phyloP scores from a whole-genome alignment of 2,888 invertebrate genomes.

The Drosophila emarginata region DNA sequence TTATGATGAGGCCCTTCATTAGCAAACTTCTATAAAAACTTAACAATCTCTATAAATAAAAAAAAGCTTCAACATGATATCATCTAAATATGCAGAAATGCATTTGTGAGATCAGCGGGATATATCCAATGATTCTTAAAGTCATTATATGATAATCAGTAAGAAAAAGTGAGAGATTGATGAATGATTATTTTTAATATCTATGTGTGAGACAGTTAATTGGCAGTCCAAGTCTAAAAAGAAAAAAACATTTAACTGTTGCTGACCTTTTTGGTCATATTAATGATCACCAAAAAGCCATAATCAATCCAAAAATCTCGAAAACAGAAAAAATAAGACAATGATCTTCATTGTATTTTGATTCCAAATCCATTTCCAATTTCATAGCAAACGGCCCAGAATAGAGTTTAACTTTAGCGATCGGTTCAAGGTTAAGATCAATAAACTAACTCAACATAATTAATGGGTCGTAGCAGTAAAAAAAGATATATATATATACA shows the following conservation, averaged over 20 bases:
- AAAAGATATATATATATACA: constrained; percentile 13
- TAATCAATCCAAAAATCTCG: constrained; percentile 26
- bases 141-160: constrained; percentile 3
- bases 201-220: constrained; percentile 1
- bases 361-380: constrained; percentile 3
- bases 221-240: background rate
- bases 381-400: constrained; percentile 7
- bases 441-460: constrained; percentile 52
- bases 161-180: background rate
- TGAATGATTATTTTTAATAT: background rate
- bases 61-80: background rate
- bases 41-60: background rate
- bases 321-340: constrained; percentile 39
- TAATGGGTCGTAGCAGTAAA: constrained; percentile 54
- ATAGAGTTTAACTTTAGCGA: constrained; percentile 25
- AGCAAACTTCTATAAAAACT: constrained; percentile 1
- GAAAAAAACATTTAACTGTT: constrained; percentile 29
- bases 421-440: constrained; percentile 59
- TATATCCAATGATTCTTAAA: background rate
- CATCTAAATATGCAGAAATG: constrained; percentile 7
- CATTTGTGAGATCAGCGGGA: constrained; percentile 2
- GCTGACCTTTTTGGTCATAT: constrained; percentile 35
- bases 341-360: constrained; percentile 35
- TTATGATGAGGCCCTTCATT: constrained; percentile 2
- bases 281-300: constrained; percentile 12